These are phyloP conservation scores for Drosophila cracens DNA, from an alignment of 2,888 invertebrate species.

Conservation along the genomic window DNA sequence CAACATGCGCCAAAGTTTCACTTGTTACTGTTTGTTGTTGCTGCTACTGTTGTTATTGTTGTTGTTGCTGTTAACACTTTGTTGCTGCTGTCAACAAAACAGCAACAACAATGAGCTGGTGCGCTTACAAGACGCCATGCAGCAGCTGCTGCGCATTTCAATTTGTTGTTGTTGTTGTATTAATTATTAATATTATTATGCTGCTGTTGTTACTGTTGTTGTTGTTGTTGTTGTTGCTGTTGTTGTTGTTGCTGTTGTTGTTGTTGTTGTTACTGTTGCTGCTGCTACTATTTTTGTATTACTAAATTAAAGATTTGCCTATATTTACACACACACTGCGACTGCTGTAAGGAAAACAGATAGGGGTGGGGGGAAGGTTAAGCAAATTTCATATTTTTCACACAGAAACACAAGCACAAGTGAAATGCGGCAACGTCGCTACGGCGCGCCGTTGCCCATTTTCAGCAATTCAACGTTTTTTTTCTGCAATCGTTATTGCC, in stretches of 20 bases:
- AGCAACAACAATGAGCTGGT: slow-evolving; percentile 44
- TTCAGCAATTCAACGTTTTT: slow-evolving; percentile 12
- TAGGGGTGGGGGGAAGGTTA: neutral
- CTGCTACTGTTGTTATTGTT: slow-evolving; percentile 20
- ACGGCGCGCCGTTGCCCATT: slow-evolving; percentile 37
- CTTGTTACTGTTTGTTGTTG: slow-evolving; percentile 36
- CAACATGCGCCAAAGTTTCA: slow-evolving; percentile 39
- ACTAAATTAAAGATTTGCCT: slow-evolving; percentile 48
- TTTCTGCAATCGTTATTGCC: neutral
- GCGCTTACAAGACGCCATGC: slow-evolving; percentile 44
- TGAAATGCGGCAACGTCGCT: slow-evolving; percentile 47
- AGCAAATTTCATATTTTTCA: neutral
- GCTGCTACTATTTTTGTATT: slow-evolving; percentile 13
- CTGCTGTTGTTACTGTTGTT: neutral
- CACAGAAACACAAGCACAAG: neutral
- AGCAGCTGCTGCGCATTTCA: slow-evolving; percentile 38
- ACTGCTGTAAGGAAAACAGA: slow-evolving; percentile 36
- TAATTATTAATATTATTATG: slow-evolving; percentile 9
- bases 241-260: slow-evolving; percentile 7
- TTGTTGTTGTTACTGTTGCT: slow-evolving; percentile 18
- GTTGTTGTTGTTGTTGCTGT: neutral
- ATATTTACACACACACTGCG: slow-evolving; percentile 52
- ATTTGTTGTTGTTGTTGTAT: slow-evolving; percentile 21
- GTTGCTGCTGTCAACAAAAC: slow-evolving; percentile 34
- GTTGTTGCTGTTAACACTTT: slow-evolving; percentile 14